These are phyloP conservation scores for Artibeus jamaicensis DNA, from an alignment of 2,797 vertebrate genomes.

Conservation along the genomic window DNA sequence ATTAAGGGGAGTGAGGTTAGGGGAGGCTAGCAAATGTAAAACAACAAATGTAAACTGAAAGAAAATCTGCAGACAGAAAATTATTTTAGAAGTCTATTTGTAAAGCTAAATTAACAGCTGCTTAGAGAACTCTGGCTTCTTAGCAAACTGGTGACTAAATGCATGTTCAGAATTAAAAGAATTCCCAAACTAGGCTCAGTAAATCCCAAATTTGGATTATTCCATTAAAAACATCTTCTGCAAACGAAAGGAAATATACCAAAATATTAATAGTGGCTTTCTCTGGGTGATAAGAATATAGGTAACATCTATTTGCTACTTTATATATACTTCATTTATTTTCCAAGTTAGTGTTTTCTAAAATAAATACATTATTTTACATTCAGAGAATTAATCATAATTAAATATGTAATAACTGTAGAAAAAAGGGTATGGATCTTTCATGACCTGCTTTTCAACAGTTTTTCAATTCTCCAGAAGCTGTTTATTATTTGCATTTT, in stretches of 20 bases:
- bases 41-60: neutral
- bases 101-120: constrained; percentile 25
- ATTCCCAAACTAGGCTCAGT: neutral
- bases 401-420: neutral
- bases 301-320: neutral
- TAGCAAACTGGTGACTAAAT: neutral
- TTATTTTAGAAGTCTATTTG: neutral
- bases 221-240: constrained; percentile 23
- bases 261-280: neutral
- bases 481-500: constrained; percentile 20
- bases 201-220: constrained; percentile 7
- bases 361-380: constrained; percentile 13
- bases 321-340: constrained; percentile 3
- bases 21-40: neutral
- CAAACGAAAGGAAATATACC: neutral
- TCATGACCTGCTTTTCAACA: neutral
- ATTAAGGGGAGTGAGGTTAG: neutral
- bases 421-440: neutral
- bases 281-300: neutral
- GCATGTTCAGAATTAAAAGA: neutral
- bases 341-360: constrained; percentile 46
- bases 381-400: neutral
- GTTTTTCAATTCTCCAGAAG: neutral
- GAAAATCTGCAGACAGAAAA: neutral
- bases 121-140: neutral